A percentile compares a stretch with the other conserved stretches of the same genome.
Conservation (phyloP, 2,888 invertebrate species). For the Mesorhabditis spiculigera region DNA sequence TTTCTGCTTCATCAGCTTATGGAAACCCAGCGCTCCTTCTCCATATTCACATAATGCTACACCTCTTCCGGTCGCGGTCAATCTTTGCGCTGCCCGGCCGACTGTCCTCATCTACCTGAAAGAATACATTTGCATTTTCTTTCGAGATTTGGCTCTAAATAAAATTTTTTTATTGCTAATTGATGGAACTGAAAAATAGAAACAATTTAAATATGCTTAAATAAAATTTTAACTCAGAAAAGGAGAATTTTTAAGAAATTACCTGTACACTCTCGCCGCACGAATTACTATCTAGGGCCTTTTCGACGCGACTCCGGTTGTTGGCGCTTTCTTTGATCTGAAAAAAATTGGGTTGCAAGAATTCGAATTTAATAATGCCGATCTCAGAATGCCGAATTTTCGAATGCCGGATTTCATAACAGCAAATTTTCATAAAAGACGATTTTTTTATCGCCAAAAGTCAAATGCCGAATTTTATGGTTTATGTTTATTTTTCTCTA, state of each 20-base stretch:
- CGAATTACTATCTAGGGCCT: not conserved
- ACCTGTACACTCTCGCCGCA: slow-evolving; percentile 5
- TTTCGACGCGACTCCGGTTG: not conserved
- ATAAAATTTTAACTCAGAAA: not conserved
- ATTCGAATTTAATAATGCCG: no score
- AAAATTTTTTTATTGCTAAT: no score
- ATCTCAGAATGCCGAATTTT: no score
- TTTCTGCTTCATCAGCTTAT: no score
- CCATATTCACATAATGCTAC: not conserved
- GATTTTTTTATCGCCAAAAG: no score
- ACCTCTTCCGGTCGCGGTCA: not conserved
- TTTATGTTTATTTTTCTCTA: no score
- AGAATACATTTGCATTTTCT: not conserved
- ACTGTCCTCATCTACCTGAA: slow-evolving; percentile 6
- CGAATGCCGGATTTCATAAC: no score
- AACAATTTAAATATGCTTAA: not conserved
- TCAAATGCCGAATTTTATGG: no score
- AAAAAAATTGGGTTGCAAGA: no score
- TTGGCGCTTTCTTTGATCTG: not conserved
- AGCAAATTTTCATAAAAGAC: no score
- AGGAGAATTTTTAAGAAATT: not conserved
- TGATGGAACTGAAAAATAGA: no score
- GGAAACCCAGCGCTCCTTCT: no score
- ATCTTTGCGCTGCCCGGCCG: slow-evolving; percentile 6
- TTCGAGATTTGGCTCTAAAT: not conserved